These are phyloP conservation scores for Catostomus latipinnis DNA, from an alignment of 2,797 vertebrate genomes.

Conservation along the genomic window DNA sequence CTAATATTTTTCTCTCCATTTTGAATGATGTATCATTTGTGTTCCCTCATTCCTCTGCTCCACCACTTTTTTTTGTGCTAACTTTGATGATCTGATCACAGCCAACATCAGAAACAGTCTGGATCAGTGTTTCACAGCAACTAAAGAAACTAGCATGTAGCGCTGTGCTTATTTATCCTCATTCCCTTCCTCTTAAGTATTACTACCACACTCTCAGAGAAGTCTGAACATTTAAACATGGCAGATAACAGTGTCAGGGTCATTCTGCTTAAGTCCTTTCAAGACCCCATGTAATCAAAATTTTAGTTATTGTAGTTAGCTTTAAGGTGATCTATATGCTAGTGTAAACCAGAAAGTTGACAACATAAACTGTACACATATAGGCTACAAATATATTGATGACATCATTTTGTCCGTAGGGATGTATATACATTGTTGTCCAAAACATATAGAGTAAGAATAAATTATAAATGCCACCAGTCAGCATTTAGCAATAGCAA, in stretches of 20 bases:
- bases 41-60: neutral
- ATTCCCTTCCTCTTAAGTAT: constrained; percentile 50
- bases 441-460: no score
- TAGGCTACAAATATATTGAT: no score
- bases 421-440: no score
- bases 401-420: no score
- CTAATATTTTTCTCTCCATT: constrained; percentile 32
- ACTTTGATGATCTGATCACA: constrained; percentile 45
- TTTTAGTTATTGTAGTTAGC: neutral
- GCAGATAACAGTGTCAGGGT: constrained; percentile 1
- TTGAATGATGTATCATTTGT: constrained; percentile 14
- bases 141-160: constrained; percentile 68
- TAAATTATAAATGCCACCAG: no score
- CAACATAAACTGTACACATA: neutral
- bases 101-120: constrained; percentile 29
- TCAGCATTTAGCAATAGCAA: no score
- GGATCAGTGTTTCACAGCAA: constrained; percentile 54
- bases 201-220: neutral
- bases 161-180: constrained; percentile 52
- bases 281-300: neutral
- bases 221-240: neutral
- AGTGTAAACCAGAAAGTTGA: neutral
- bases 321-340: neutral
- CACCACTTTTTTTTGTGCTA: constrained; percentile 26
- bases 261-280: neutral